Conservation (phyloP, 2,797 vertebrate species). For the Fringilla coelebs region DNA sequence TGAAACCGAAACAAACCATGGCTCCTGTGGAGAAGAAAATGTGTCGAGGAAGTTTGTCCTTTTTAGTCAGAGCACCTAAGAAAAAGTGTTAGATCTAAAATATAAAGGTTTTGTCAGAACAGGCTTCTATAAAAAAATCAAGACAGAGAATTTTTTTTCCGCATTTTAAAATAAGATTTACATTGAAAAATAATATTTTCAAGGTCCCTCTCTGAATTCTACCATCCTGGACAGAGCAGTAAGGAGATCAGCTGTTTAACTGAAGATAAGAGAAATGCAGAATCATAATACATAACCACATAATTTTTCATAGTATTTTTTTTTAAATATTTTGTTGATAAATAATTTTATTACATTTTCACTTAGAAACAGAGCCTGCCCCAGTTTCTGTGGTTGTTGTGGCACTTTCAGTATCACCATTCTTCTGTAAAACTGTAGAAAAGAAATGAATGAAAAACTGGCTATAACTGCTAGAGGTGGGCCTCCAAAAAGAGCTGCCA, state of each 20-base stretch:
- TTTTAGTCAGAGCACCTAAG: conserved; percentile 39
- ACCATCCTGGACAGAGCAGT: background rate
- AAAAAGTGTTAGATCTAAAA: conserved; percentile 27
- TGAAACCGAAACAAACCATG: conserved; percentile 41
- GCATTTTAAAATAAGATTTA: background rate
- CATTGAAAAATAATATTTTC: background rate
- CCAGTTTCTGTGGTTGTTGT: background rate
- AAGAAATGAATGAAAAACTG: background rate
- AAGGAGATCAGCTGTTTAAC: background rate
- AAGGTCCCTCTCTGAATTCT: background rate
- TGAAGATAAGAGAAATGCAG: background rate
- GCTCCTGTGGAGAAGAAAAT: conserved; percentile 57
- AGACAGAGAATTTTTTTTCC: background rate
- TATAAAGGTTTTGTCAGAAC: conserved; percentile 16
- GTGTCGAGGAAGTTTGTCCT: conserved; percentile 17
- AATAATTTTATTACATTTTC: background rate
- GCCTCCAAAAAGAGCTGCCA: background rate
- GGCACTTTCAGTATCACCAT: background rate
- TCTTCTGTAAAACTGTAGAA: background rate
- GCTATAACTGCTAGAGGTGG: background rate
- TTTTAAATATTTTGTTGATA: background rate
- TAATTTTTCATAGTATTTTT: background rate
- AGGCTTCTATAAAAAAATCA: background rate
- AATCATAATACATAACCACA: background rate
- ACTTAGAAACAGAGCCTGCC: background rate